Base-by-base conservation (phyloP, 2,888 invertebrate species). In the Zaprionus lineosus region DNA sequence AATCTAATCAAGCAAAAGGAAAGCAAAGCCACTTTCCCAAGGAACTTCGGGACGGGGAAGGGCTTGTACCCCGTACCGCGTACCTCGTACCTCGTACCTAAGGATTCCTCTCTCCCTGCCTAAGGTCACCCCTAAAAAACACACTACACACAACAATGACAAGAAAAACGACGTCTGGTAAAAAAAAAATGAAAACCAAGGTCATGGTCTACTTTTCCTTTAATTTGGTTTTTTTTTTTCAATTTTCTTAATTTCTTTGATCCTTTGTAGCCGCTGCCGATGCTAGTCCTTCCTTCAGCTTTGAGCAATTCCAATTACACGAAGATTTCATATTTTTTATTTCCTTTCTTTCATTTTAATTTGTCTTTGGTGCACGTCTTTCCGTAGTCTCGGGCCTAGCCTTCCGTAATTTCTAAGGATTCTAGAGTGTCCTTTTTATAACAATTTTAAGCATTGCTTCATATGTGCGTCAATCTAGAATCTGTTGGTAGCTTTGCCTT, bases 1-100 rank as follows among this genome's bases (percentile, higher is more conserved):
- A 78, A 84, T 78, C 75, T 70, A 78, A 78, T 78, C 78, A 78
- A 78, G 78, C 66, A 78, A 62, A 57, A 50, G 46, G 73, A 69
- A 73, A 81, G 84, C 77, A 37, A 34, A 46, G 59, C 50, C 51
- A 68, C 58, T 71, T 71, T 71, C 70, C 70, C 70, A 71, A 69
- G 74, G 58, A 69, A 21, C 60, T 16, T 15, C 15, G n/a, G 14
- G 8, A 3, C 12, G 7, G 50, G 29, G 24, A 67, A 56, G 31
- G 69, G 70, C 66, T 69, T 52, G 50, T n/a, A n/a, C n/a, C 16
- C n/a, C n/a, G n/a, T n/a, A n/a, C n/a, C n/a, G n/a, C n/a, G n/a
- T n/a, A n/a, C n/a, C n/a, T n/a, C n/a, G n/a, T n/a, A n/a, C n/a
- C n/a, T n/a, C n/a, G n/a, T n/a, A n/a, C n/a, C n/a, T n/a, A 9